These are phyloP conservation scores for Plutomurus gul DNA, from an alignment of 1,140 invertebrate genomes.

Conservation along the genomic window DNA sequence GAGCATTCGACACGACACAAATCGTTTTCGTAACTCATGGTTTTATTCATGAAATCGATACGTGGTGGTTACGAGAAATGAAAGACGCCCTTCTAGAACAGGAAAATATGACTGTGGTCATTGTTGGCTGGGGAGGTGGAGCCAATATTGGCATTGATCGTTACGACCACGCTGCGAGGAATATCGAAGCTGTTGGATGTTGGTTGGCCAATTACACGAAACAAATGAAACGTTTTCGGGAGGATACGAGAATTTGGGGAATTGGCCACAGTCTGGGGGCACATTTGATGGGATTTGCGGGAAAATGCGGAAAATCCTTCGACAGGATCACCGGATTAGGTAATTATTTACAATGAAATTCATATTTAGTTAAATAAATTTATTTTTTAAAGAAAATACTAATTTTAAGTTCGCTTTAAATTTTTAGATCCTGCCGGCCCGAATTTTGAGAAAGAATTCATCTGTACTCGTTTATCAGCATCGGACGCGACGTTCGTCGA, in stretches of 20 bases:
- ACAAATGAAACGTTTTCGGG: constrained; percentile 25
- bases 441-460: constrained; percentile 54
- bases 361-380: not conserved
- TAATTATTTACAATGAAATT: not conserved
- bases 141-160: constrained; percentile 40
- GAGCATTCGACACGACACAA: constrained; percentile 30
- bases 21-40: constrained; percentile 39
- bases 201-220: constrained; percentile 34
- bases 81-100: constrained; percentile 34
- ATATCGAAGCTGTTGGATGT: constrained; percentile 37
- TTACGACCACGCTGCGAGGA: constrained; percentile 34
- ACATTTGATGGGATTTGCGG: constrained; percentile 42
- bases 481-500: constrained; percentile 64
- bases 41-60: constrained; percentile 41
- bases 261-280: constrained; percentile 40
- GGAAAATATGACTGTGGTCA: constrained; percentile 31
- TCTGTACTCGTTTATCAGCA: constrained; percentile 60
- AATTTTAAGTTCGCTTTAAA: not conserved
- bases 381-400: not conserved
- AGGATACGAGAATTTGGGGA: constrained; percentile 22
- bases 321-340: constrained; percentile 55
- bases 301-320: constrained; percentile 29
- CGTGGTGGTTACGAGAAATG: constrained; percentile 38
- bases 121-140: constrained; percentile 41
- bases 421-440: constrained; percentile 54